A percentile compares a stretch with the other conserved stretches of the same genome.
These are phyloP conservation scores for Heteromyza rotundicornis DNA, from an alignment of 2,888 invertebrate genomes.

Conservation along the genomic window DNA sequence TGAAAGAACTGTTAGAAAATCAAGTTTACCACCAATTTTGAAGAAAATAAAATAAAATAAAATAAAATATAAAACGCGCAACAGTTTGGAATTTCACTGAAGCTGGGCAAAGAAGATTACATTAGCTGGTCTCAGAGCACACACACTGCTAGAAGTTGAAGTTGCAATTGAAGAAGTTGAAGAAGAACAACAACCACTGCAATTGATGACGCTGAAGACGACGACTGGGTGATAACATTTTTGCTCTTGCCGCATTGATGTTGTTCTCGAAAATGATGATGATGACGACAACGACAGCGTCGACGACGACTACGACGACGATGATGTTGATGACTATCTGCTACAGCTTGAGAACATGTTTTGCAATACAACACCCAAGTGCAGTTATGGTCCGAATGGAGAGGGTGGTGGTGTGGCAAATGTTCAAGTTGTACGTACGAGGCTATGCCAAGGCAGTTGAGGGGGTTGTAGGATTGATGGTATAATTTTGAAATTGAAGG, in stretches of 20 bases:
- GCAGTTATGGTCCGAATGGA: neutral
- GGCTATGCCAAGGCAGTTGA: neutral
- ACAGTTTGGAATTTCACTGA: too few species aligned
- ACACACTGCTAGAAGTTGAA: too few species aligned
- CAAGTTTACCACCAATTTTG: conserved; percentile 19
- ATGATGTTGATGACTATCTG: neutral
- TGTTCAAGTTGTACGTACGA: neutral
- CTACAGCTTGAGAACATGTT: neutral
- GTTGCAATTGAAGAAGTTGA: too few species aligned
- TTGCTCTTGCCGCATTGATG: neutral
- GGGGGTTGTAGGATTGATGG: conserved; percentile 5
- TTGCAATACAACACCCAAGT: neutral
- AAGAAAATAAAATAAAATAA: conserved; percentile 6
- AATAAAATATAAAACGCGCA: neutral
- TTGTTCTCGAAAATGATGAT: too few species aligned
- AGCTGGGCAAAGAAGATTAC: too few species aligned
- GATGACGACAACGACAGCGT: neutral
- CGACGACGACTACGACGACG: neutral
- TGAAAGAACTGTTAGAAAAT: conserved; percentile 22
- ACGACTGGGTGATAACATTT: too few species aligned
- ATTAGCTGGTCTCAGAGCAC: too few species aligned
- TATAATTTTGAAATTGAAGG: conserved; percentile 14
- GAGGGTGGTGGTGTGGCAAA: neutral
- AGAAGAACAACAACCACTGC: too few species aligned
- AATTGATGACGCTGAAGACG: too few species aligned